Evolutionary conservation across 2,113 vertebrate species (phyloP), one percentile per base, ranked within the genome.

Genomic region (Strigops habroptila): DNA sequence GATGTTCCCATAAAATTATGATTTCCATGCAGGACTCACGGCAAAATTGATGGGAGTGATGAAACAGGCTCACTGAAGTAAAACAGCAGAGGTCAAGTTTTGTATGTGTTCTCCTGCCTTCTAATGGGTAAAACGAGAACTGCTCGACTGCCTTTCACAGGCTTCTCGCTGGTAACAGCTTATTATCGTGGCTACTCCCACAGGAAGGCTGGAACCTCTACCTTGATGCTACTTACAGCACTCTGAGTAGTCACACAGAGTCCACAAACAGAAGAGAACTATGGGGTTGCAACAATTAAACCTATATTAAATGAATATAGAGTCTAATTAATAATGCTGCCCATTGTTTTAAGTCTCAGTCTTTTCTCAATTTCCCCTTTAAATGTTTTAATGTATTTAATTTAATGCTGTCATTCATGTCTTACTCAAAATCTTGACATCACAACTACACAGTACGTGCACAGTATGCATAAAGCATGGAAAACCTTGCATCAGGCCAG

Each of bases 91-190:
- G 22, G 22, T 6, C 0, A 18, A 91, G 76, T 86, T 94, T 68
- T 83, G n/a, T 24, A 24, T n/a, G 76, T 75, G 68, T 94, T 93
- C 82, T 95, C 43, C 94, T 94, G 93, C 82, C 93, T 96, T 91
- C 95, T 95, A 86, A 94, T 28, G 86, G 80, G 77, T 86, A 59
- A 83, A 95, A 64, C 0, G 9, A 92, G 90, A 94, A 93, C 15
- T 79, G 64, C 79, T 64, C 0, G 0, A 46, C 43, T 55, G 53
- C 41, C 17, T 46, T 88, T 86, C 46, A 43, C 9, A n/a, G 46
- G 4, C 43, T 55, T 71, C 63, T 63, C 39, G 8, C 18, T 41
- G 13, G 14, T 39, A 69, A 82, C n/a, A 69, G 35, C 16, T 90
- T 55, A 39, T n/a, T 63, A 46, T 37, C 2, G 0, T 18, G 46